Conservation (phyloP, 2,113 vertebrate genomes). For the Astur gentilis region DNA sequence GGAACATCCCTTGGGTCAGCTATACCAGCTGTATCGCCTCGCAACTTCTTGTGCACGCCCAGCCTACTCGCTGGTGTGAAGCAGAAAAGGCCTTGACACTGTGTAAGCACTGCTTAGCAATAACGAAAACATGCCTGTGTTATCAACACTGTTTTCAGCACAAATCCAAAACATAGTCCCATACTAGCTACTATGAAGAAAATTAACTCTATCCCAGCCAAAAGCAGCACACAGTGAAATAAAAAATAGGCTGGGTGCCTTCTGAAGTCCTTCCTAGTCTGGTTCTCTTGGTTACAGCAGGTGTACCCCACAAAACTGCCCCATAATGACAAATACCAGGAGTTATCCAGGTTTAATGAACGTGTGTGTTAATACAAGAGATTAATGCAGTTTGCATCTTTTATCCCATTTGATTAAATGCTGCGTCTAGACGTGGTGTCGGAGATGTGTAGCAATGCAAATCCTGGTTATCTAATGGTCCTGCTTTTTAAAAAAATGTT, state of each 20-base stretch:
- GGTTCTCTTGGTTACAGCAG: neutral
- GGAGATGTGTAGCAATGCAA: fast-evolving
- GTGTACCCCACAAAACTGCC: fast-evolving
- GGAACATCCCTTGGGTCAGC: too few species aligned
- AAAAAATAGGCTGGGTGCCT: neutral
- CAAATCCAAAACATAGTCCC: neutral
- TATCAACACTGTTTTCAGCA: neutral
- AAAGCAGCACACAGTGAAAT: neutral
- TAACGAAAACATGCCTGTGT: neutral
- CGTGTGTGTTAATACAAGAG: fast-evolving
- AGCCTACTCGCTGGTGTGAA: too few species aligned
- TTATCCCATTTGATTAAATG: too few species aligned
- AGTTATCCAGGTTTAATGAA: fast-evolving
- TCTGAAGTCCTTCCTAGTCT: fast-evolving
- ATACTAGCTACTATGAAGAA: neutral
- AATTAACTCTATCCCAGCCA: neutral
- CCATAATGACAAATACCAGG: fast-evolving
- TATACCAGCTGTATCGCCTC: too few species aligned
- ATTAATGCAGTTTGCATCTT: too few species aligned
- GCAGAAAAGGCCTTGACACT: neutral
- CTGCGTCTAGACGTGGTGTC: too few species aligned
- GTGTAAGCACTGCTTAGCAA: neutral
- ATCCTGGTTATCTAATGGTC: fast-evolving
- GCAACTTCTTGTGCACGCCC: too few species aligned
- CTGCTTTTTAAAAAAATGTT: neutral